Conservation (phyloP, 2,888 invertebrate genomes). For the Dilophus febrilis region DNA sequence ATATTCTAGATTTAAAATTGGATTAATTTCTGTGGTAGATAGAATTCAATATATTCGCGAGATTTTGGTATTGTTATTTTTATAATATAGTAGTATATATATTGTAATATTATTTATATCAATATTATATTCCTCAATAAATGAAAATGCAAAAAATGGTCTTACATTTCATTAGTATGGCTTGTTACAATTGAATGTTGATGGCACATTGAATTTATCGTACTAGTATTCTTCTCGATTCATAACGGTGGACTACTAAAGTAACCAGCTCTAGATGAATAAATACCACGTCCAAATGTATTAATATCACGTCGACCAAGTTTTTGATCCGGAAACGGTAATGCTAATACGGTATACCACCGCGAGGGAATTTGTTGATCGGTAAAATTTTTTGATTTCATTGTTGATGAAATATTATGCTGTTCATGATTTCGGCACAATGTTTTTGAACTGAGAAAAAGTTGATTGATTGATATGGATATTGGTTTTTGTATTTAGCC, state of each 20-base stretch:
- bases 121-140: too few relatives aligned
- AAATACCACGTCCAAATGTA: slow-evolving; percentile 34
- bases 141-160: too few relatives aligned
- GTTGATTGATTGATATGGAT: not conserved
- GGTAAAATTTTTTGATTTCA: slow-evolving; percentile 4
- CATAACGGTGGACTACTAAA: slow-evolving; percentile 40
- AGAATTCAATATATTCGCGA: too few relatives aligned
- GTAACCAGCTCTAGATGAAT: slow-evolving; percentile 67
- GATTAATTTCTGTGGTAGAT: too few relatives aligned
- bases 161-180: slow-evolving; percentile 17
- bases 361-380: slow-evolving; percentile 50
- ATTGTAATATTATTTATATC: too few relatives aligned
- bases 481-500: not conserved
- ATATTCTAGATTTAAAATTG: too few relatives aligned
- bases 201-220: slow-evolving; percentile 17
- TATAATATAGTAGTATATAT: too few relatives aligned
- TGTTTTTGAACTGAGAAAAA: slow-evolving; percentile 2
- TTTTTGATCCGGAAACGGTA: slow-evolving; percentile 87
- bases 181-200: slow-evolving; percentile 10
- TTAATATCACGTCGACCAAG: slow-evolving; percentile 65
- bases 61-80: too few relatives aligned
- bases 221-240: slow-evolving; percentile 12
- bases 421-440: slow-evolving; percentile 2
- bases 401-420: slow-evolving; percentile 4
- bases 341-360: slow-evolving; percentile 78